Conservation (phyloP, 2,888 invertebrate species). For the Pasiphila rectangulata region DNA sequence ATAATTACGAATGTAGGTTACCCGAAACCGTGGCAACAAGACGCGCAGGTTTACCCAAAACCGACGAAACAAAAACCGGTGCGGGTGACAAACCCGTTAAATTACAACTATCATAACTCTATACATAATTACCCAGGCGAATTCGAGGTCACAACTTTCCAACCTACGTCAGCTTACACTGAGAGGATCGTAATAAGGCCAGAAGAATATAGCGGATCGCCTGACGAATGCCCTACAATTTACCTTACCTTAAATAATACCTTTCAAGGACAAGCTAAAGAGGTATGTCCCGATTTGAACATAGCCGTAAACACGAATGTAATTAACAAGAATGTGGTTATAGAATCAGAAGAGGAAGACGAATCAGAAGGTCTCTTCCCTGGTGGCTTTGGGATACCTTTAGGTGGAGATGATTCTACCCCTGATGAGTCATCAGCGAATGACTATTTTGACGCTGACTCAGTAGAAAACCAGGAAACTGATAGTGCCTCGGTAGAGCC, state of each 20-base stretch:
- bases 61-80: constrained; percentile 57
- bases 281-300: constrained; percentile 85
- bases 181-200: constrained; percentile 74
- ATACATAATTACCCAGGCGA: constrained; percentile 50
- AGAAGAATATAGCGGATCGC: constrained; percentile 66
- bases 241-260: constrained; percentile 78
- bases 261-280: constrained; percentile 80
- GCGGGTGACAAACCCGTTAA: constrained; percentile 51
- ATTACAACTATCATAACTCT: constrained; percentile 57
- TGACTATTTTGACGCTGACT: constrained; percentile 57
- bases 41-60: constrained; percentile 37
- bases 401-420: constrained; percentile 49
- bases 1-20: constrained; percentile 72
- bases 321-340: constrained; percentile 79
- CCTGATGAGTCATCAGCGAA: constrained; percentile 51
- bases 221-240: constrained; percentile 79
- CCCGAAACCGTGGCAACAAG: constrained; percentile 57
- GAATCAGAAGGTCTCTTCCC: constrained; percentile 54
- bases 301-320: constrained; percentile 86
- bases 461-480: constrained; percentile 48
- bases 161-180: constrained; percentile 62
- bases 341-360: constrained; percentile 71
- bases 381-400: constrained; percentile 57
- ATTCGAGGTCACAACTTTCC: constrained; percentile 70
- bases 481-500: constrained; percentile 66